Evolutionary conservation across 2,888 invertebrate species (phyloP), one percentile per base, ranked within the genome.

Genomic region (Gymnosoma rotundatum): DNA sequence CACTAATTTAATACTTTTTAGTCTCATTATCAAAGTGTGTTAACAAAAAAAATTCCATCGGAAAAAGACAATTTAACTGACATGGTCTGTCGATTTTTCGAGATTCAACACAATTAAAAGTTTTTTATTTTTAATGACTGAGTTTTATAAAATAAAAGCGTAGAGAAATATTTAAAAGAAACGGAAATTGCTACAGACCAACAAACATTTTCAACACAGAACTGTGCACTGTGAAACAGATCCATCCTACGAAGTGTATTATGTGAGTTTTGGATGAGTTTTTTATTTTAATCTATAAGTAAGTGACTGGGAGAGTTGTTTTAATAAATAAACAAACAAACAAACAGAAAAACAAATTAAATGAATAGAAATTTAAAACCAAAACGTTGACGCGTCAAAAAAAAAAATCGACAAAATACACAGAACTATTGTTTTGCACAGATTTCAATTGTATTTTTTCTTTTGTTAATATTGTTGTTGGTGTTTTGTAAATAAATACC

Each of bases 401-500:
- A 83, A 72, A 54, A 72, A 79, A 54, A 70, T 58, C 61, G 58
- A 42, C 14, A 74, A 38, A 67, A 66, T 48, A 50, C 38, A 42
- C 61, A 64, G 14, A 67, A 48, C 60, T 20, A 67, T 83, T 83
- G 83, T 83, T 83, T 83, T 72, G 83, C 79, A 79, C 78, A 75
- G 66, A 79, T 79, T 83, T 83, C 70, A 72, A 61, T 79, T 66
- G 69, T 64, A 10, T 58, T 45, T 67, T 56, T 67, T 73, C 54
- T 60, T 16, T 67, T 60, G 64, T 50, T 54, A 21, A 42, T 63
- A 42, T 36, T 52, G 52, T 75, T 52, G 64, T 70, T 75, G 70
- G 56, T 75, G 69, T 83, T 54, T 67, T 76, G 79, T 83, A 83
- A 83, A 79, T 42, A 72, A 80, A 83, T 83, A 83, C 72, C 54